A percentile compares a stretch with the other conserved stretches of the same genome.
These are phyloP conservation scores for Lomographa bimaculata DNA, from an alignment of 2,888 invertebrate genomes.

Conservation along the genomic window DNA sequence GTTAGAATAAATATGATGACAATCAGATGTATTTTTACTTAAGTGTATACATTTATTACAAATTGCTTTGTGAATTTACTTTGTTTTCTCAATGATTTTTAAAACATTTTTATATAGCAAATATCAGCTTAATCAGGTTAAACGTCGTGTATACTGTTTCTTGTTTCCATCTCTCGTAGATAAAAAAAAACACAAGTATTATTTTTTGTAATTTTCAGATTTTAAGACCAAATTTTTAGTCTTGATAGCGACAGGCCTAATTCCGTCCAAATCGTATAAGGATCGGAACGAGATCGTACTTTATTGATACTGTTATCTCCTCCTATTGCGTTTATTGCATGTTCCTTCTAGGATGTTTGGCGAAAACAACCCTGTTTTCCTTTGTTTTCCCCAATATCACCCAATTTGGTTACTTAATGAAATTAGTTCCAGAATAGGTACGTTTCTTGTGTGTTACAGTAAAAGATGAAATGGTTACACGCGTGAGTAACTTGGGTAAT, in stretches of 20 bases:
- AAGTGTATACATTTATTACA: no score
- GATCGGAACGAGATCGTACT: constrained; percentile 34
- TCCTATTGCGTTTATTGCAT: constrained; percentile 31
- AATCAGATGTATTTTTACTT: no score
- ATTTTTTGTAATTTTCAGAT: no score
- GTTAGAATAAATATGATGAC: no score
- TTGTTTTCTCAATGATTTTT: no score
- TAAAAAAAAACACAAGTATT: no score
- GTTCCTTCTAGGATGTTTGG: constrained; percentile 28
- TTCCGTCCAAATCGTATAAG: constrained; percentile 27
- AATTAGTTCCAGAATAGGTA: constrained; percentile 25
- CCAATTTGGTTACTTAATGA: constrained; percentile 27
- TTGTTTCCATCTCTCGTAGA: no score
- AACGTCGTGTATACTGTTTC: no score
- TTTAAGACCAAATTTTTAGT: neutral
- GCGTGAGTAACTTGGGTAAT: neutral
- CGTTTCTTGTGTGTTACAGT: constrained; percentile 12
- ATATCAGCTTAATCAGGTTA: no score
- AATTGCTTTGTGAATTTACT: no score
- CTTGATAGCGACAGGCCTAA: constrained; percentile 20
- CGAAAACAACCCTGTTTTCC: constrained; percentile 19
- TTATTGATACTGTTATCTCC: constrained; percentile 38
- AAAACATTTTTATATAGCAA: no score
- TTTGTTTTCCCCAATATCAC: constrained; percentile 21
- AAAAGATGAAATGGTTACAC: constrained; percentile 8